Evolutionary conservation across 2,113 vertebrate species (phyloP).

Genomic region (Chionomys nivalis): DNA sequence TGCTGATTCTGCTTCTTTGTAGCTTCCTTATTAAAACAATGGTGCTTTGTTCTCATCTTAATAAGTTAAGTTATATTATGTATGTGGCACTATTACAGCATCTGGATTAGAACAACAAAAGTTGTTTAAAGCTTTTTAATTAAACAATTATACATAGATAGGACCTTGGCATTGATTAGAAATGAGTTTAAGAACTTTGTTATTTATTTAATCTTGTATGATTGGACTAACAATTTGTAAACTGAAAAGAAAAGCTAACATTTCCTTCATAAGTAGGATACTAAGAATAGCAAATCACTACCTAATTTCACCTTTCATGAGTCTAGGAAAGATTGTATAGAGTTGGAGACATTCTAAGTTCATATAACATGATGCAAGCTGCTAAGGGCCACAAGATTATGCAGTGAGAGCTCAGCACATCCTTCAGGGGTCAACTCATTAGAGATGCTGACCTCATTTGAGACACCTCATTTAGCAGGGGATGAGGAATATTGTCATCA

Average conservation of each 20-base stretch:
- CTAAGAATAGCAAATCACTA: neutral
- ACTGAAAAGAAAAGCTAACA: neutral
- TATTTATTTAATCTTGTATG: neutral
- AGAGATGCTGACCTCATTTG: too few species aligned
- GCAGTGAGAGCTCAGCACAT: too few species aligned
- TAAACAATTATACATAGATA: neutral
- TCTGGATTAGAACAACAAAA: slow-evolving; percentile 3
- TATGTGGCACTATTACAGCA: neutral
- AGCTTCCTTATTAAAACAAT: neutral
- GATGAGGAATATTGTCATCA: too few species aligned
- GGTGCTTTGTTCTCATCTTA: neutral
- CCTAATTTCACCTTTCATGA: neutral
- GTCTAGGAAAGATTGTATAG: neutral
- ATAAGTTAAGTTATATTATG: neutral
- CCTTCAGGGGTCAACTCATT: too few species aligned
- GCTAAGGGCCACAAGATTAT: too few species aligned
- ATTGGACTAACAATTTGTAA: neutral
- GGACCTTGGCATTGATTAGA: neutral
- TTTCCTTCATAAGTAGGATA: neutral
- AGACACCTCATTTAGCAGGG: too few species aligned
- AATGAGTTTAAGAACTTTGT: neutral
- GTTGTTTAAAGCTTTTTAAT: neutral
- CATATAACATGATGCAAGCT: neutral
- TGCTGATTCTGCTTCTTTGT: neutral
- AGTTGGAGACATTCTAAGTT: neutral